A percentile compares a stretch with the other conserved stretches of the same genome.
phyloP scores from a whole-genome alignment of 2,888 invertebrate genomes.

The Prionchulus punctatus region DNA sequence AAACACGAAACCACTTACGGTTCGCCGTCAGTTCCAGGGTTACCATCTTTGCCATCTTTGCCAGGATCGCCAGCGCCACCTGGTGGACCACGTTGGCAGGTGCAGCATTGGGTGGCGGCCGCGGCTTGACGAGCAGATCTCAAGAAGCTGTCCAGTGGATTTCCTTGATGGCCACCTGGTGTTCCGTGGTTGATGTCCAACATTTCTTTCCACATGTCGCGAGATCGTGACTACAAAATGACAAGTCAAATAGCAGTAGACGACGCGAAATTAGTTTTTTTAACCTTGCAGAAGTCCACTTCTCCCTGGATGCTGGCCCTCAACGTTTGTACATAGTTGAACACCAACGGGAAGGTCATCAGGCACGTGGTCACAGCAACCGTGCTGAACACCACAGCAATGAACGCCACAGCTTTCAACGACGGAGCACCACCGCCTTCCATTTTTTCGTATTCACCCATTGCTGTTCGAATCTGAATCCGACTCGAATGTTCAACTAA shows the following conservation, averaged over 20 bases:
- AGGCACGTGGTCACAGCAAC: slow-evolving; percentile 30
- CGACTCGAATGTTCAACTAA: too few relatives aligned
- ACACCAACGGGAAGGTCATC: slow-evolving; percentile 28
- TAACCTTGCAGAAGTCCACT: slow-evolving; percentile 13
- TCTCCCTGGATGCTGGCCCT: slow-evolving; percentile 27
- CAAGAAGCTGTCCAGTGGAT: neutral
- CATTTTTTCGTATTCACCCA: slow-evolving; percentile 7
- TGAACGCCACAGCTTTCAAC: slow-evolving; percentile 19
- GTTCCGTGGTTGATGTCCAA: slow-evolving; percentile 6
- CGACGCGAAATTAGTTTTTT: too few relatives aligned
- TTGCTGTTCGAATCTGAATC: too few relatives aligned
- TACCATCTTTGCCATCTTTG: slow-evolving; percentile 4
- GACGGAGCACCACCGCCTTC: slow-evolving; percentile 9
- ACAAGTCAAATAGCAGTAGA: too few relatives aligned
- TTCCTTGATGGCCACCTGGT: neutral
- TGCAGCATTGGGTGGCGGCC: slow-evolving; percentile 14
- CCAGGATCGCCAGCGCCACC: slow-evolving; percentile 20
- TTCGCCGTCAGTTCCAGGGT: slow-evolving; percentile 4
- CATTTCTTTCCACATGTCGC: slow-evolving; percentile 7
- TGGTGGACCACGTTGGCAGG: slow-evolving; percentile 16
- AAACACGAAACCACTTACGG: too few relatives aligned
- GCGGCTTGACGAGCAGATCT: neutral
- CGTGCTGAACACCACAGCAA: slow-evolving; percentile 22
- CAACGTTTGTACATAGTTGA: slow-evolving; percentile 31
- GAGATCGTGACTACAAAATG: slow-evolving; percentile 1